These are phyloP conservation scores for Mamestra brassicae DNA, from an alignment of 2,888 invertebrate genomes.

Conservation along the genomic window DNA sequence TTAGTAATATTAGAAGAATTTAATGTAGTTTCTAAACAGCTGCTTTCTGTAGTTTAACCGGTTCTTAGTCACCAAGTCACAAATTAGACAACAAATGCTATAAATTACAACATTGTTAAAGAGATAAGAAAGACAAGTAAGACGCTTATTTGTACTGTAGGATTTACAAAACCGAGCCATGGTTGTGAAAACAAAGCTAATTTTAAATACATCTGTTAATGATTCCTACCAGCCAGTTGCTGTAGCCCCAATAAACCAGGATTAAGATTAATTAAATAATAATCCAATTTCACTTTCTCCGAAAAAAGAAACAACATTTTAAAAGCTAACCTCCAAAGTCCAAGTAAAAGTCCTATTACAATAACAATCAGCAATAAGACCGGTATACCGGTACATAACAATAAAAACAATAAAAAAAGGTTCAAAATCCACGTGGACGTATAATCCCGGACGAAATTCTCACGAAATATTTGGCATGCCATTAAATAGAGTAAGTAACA, in stretches of 20 bases:
- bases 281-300: neutral
- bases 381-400: constrained; percentile 22
- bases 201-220: neutral
- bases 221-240: neutral
- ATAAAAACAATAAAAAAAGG: constrained; percentile 41
- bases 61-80: constrained; percentile 35
- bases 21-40: constrained; percentile 11
- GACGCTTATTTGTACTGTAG: neutral
- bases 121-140: constrained; percentile 21
- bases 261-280: neutral
- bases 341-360: constrained; percentile 35
- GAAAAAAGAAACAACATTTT: neutral
- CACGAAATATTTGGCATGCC: constrained; percentile 68
- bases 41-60: neutral
- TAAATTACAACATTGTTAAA: constrained; percentile 22
- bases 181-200: neutral
- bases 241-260: neutral
- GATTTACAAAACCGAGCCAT: neutral
- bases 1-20: constrained; percentile 37
- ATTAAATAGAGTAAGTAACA: constrained; percentile 56
- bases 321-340: neutral
- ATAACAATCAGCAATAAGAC: constrained; percentile 34
- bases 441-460: constrained; percentile 63
- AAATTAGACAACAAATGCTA: constrained; percentile 3
- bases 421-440: constrained; percentile 55